phyloP scores from a whole-genome alignment of 2,888 invertebrate species.

The Sarcophaga subvicina region DNA sequence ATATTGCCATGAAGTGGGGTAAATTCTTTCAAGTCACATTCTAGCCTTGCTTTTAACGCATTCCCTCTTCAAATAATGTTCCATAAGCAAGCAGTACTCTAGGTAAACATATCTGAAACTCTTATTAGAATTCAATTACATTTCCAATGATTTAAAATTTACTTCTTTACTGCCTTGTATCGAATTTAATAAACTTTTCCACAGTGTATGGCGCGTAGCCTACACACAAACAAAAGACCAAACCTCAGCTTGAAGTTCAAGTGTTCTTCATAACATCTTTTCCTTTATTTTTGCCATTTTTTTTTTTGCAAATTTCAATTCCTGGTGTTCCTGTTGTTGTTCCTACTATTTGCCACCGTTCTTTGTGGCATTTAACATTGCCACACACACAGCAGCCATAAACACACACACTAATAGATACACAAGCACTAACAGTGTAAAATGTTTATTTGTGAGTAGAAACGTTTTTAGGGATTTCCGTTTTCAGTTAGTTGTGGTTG shows the following conservation, averaged over 20 bases:
- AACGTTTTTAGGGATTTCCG: constrained; percentile 66
- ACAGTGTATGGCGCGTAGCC: background rate
- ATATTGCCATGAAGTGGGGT: no score
- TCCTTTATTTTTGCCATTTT: background rate
- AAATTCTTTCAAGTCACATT: no score
- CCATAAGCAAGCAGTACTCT: no score
- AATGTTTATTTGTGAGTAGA: constrained; percentile 29
- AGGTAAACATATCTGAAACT: no score
- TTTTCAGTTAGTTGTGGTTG: constrained; percentile 68
- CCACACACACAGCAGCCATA: constrained; percentile 1
- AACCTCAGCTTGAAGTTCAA: constrained; percentile 69
- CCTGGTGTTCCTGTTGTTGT: constrained; percentile 32
- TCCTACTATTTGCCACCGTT: constrained; percentile 41
- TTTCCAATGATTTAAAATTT: background rate
- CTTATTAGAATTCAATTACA: background rate
- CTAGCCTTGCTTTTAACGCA: no score
- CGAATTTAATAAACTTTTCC: background rate
- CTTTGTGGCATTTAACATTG: constrained; percentile 40
- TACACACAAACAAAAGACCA: constrained; percentile 43
- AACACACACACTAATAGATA: background rate
- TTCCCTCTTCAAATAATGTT: no score
- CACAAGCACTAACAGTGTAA: constrained; percentile 11
- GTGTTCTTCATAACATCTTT: constrained; percentile 58
- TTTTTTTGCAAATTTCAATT: constrained; percentile 11
- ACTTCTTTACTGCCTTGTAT: background rate